These are phyloP conservation scores for Caenorhabditis plicata DNA, from an alignment of 2,888 invertebrate genomes.

Conservation along the genomic window DNA sequence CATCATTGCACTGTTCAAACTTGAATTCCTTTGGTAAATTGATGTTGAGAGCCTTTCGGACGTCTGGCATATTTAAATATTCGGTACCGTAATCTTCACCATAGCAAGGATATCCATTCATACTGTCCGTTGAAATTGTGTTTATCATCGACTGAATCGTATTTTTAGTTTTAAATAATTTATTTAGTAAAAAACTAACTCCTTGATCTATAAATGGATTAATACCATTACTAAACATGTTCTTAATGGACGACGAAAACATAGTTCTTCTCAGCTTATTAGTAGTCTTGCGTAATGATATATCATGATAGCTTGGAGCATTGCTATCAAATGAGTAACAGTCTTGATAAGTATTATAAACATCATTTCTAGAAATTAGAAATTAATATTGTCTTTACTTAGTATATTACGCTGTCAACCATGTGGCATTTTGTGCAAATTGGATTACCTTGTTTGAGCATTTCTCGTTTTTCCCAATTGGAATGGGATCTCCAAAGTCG, in stretches of 20 bases:
- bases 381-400: no score
- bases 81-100: slow-evolving; percentile 27
- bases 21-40: slow-evolving; percentile 24
- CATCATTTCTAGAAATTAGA: slow-evolving; percentile 41
- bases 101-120: slow-evolving; percentile 44
- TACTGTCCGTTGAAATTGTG: slow-evolving; percentile 47
- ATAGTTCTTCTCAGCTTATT: slow-evolving; percentile 25
- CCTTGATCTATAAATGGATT: slow-evolving; percentile 50
- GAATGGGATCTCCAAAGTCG: slow-evolving; percentile 29
- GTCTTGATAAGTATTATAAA: slow-evolving; percentile 53
- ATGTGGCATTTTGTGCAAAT: slow-evolving; percentile 33
- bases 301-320: slow-evolving; percentile 8
- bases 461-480: no score
- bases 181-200: slow-evolving; percentile 14
- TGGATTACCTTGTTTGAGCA: slow-evolving; percentile 45
- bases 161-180: not conserved
- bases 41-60: slow-evolving; percentile 47
- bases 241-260: slow-evolving; percentile 5
- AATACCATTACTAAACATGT: slow-evolving; percentile 30
- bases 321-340: slow-evolving; percentile 40
- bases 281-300: slow-evolving; percentile 13
- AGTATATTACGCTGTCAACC: slow-evolving; percentile 43
- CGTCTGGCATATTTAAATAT: slow-evolving; percentile 41
- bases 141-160: slow-evolving; percentile 31
- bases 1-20: slow-evolving; percentile 48